Percentiles rank a stretch among this genome's conserved stretches.
Evolutionary conservation across 1,140 invertebrate genomes (phyloP).

Genomic region (Halyomorpha halys): DNA sequence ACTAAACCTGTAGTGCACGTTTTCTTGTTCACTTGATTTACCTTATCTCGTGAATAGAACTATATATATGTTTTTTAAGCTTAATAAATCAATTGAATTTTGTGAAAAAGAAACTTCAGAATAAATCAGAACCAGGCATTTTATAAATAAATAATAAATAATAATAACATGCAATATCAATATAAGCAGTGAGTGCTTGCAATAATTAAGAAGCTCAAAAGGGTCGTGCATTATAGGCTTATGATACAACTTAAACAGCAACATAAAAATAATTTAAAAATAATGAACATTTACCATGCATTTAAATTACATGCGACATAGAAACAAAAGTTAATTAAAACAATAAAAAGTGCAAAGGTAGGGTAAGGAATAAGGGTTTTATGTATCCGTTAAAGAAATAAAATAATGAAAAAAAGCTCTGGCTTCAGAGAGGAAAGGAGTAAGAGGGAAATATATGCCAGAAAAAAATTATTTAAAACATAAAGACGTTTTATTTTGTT

Average conservation of each 20-base stretch:
- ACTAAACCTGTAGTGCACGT: too few relatives aligned
- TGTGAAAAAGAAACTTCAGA: too few relatives aligned
- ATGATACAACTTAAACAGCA: conserved; percentile 8
- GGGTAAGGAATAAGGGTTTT: neutral
- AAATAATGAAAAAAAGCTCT: too few relatives aligned
- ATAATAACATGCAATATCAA: conserved; percentile 1
- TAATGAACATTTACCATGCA: neutral
- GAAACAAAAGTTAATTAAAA: neutral
- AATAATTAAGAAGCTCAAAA: neutral
- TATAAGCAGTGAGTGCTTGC: neutral
- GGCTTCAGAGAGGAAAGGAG: neutral
- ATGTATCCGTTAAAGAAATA: too few relatives aligned
- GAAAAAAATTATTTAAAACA: neutral
- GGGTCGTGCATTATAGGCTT: neutral
- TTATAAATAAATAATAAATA: neutral
- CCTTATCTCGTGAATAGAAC: too few relatives aligned
- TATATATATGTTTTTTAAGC: too few relatives aligned
- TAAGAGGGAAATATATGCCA: neutral
- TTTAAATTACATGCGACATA: conserved; percentile 3
- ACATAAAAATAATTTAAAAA: neutral
- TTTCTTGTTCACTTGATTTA: too few relatives aligned
- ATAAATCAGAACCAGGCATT: too few relatives aligned
- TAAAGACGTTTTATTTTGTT: neutral
- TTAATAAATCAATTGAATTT: too few relatives aligned
- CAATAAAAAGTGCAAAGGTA: conserved; percentile 3